phyloP scores from a whole-genome alignment of 2,797 vertebrate species.

The Sebastes ruberrimus region DNA sequence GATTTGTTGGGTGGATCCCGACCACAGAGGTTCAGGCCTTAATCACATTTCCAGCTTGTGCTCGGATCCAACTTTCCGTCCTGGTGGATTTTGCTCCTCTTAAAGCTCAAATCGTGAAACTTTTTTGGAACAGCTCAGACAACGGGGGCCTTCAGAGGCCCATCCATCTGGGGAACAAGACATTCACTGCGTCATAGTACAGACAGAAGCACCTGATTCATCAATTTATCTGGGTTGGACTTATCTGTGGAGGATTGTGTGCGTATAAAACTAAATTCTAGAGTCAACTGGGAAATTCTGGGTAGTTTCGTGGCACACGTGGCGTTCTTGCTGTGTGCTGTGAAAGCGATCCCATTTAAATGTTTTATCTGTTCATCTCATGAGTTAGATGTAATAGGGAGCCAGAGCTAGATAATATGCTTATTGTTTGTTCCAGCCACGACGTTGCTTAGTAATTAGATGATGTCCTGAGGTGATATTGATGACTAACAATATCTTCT shows the following conservation, averaged over 20 bases:
- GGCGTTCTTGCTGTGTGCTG: not conserved
- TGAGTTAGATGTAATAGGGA: conserved; percentile 21
- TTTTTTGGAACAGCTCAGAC: conserved; percentile 24
- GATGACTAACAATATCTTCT: conserved; percentile 29
- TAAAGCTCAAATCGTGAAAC: conserved; percentile 47
- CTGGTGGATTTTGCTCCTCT: conserved; percentile 55
- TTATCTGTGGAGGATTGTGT: conserved; percentile 10
- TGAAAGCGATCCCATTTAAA: conserved; percentile 24
- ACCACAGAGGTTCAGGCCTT: conserved; percentile 63
- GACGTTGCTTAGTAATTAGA: conserved; percentile 29
- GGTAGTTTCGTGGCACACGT: not conserved
- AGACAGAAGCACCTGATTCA: conserved; percentile 21
- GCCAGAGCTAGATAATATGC: conserved; percentile 12
- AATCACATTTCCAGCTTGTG: conserved; percentile 73
- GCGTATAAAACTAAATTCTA: not conserved
- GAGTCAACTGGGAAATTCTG: conserved; percentile 13
- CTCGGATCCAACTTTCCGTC: conserved; percentile 63
- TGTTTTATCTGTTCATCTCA: conserved; percentile 20
- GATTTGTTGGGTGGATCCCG: conserved; percentile 60
- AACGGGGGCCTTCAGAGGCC: conserved; percentile 16
- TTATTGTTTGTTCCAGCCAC: conserved; percentile 35
- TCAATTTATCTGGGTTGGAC: not conserved
- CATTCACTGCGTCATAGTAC: not conserved
- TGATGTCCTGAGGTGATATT: conserved; percentile 50
- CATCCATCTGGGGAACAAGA: conserved; percentile 37